Percentiles rank a stretch among this genome's conserved stretches.
phyloP scores from a whole-genome alignment of 2,888 invertebrate species.

The Drosophila affinis region DNA sequence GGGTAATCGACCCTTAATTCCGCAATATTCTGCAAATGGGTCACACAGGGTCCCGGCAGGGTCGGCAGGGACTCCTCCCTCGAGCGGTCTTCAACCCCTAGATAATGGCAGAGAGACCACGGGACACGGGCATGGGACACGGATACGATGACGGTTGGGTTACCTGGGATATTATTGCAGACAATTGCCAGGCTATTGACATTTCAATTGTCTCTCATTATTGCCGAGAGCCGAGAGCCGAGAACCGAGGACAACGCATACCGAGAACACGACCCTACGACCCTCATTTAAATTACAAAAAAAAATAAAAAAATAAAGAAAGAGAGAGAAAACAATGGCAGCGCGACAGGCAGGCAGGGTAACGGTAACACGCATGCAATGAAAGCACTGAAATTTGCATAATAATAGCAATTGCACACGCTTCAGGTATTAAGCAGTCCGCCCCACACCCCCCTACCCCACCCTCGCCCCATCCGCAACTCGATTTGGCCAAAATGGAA shows the following conservation, averaged over 20 bases:
- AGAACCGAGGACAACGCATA: slow-evolving; percentile 20
- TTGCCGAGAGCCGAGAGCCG: slow-evolving; percentile 36
- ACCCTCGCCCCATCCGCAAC: slow-evolving; percentile 18
- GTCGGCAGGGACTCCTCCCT: no score
- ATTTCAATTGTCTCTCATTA: slow-evolving; percentile 76
- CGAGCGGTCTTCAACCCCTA: not conserved
- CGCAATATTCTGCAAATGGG: not conserved
- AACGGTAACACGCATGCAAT: slow-evolving; percentile 72
- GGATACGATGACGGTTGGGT: slow-evolving; percentile 1
- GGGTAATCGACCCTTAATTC: not conserved
- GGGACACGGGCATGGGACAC: not conserved
- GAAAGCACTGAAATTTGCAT: slow-evolving; percentile 71
- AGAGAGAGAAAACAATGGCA: slow-evolving; percentile 2
- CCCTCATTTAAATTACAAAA: slow-evolving; percentile 40
- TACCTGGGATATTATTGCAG: slow-evolving; percentile 49
- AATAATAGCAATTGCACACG: slow-evolving; percentile 80
- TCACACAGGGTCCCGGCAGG: no score
- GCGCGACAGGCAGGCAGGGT: slow-evolving; percentile 3
- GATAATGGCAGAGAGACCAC: slow-evolving; percentile 16
- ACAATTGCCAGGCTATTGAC: slow-evolving; percentile 75
- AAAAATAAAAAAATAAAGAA: not conserved
- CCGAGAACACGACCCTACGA: slow-evolving; percentile 24
- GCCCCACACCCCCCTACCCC: slow-evolving; percentile 16
- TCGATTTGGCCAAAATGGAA: slow-evolving; percentile 49
- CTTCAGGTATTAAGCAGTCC: slow-evolving; percentile 74